Evolutionary conservation across 2,888 invertebrate genomes (phyloP).

Genomic region (Neoaliturus tenellus): DNA sequence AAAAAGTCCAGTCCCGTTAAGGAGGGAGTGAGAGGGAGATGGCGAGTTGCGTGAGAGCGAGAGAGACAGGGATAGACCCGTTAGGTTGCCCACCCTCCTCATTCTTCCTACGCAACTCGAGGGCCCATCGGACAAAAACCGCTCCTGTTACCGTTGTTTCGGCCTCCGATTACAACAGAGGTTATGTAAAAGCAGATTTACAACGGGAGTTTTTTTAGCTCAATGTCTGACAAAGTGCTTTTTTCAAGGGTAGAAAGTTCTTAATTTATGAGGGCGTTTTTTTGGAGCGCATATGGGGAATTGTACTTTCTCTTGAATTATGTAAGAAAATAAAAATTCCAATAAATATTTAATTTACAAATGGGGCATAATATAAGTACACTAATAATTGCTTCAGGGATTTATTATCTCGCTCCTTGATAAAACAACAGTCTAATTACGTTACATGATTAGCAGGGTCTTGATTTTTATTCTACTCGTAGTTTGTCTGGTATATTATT

Average conservation of each 20-base stretch:
- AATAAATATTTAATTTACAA: no score
- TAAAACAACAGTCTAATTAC: no score
- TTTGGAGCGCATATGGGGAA: no score
- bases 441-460: no score
- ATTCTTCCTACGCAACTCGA: slow-evolving; percentile 24
- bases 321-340: no score
- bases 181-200: slow-evolving; percentile 48
- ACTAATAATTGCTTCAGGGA: no score
- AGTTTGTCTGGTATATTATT: no score
- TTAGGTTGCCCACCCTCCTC: slow-evolving; percentile 16
- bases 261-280: no score
- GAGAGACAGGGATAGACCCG: slow-evolving; percentile 37
- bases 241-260: background rate
- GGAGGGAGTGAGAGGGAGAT: background rate
- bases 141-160: slow-evolving; percentile 15
- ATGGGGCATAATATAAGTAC: no score
- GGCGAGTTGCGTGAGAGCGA: slow-evolving; percentile 9
- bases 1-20: slow-evolving; percentile 47
- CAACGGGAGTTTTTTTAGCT: background rate
- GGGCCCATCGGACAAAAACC: slow-evolving; percentile 13
- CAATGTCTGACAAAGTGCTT: background rate
- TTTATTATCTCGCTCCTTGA: no score
- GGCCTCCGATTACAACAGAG: background rate
- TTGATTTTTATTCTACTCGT: no score
- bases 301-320: no score